A percentile compares a stretch with the other conserved stretches of the same genome.
Evolutionary conservation across 2,888 invertebrate species (phyloP).

Genomic region (Mythimna impura): DNA sequence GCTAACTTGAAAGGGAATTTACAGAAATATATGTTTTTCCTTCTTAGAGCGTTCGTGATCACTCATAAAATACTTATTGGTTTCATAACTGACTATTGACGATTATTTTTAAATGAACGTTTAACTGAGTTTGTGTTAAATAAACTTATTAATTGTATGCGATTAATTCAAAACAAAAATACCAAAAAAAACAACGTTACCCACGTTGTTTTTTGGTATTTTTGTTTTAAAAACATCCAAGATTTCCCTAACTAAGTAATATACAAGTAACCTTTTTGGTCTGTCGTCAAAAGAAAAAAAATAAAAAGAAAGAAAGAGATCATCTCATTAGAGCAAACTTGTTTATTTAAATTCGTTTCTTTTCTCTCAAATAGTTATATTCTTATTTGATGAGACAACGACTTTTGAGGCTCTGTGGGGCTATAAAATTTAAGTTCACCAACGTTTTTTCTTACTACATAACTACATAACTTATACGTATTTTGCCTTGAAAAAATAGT

Average conservation of each 20-base stretch:
- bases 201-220: background rate
- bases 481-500: constrained; percentile 41
- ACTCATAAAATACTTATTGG: constrained; percentile 5
- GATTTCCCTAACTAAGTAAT: background rate
- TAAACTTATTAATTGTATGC: background rate
- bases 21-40: constrained; percentile 53
- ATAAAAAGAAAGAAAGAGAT: too few relatives aligned
- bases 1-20: constrained; percentile 56
- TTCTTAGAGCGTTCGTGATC: constrained; percentile 18
- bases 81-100: constrained; percentile 2
- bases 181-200: too few relatives aligned
- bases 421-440: constrained; percentile 32
- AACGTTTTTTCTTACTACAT: constrained; percentile 34
- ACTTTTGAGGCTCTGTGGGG: background rate
- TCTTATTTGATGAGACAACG: constrained; percentile 31
- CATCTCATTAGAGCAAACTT: constrained; percentile 6
- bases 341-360: constrained; percentile 33
- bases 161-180: too few relatives aligned
- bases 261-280: background rate
- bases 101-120: background rate
- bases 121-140: background rate
- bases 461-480: constrained; percentile 38
- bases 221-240: background rate
- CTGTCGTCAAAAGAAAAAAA: background rate
- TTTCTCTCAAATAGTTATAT: constrained; percentile 11